Conservation (phyloP, 2,888 invertebrate genomes). For the Julus scandinavius region DNA sequence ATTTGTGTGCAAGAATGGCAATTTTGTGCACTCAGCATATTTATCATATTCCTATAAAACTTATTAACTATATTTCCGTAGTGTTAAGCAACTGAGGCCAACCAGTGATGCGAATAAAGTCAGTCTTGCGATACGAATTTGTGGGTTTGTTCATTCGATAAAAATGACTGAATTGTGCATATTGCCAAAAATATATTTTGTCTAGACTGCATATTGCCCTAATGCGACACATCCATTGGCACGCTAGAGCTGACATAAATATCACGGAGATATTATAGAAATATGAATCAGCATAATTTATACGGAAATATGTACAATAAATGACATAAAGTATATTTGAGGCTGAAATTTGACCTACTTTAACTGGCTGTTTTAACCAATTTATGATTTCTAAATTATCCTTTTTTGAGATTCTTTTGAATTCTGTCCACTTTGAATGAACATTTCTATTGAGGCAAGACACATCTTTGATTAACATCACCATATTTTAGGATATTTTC, state of each 20-base stretch:
- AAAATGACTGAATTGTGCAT: background rate
- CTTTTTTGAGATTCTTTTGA: too few relatives aligned
- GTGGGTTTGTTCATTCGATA: background rate
- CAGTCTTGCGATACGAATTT: background rate
- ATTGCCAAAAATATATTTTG: background rate
- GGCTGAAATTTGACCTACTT: background rate
- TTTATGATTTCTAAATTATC: too few relatives aligned
- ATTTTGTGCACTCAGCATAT: background rate
- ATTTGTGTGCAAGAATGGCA: background rate
- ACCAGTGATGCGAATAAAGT: background rate
- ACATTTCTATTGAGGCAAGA: too few relatives aligned
- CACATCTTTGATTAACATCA: too few relatives aligned
- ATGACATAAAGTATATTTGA: background rate
- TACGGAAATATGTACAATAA: background rate
- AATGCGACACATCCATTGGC: slow-evolving; percentile 2
- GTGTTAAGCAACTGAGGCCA: background rate
- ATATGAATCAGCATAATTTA: slow-evolving; percentile 44
- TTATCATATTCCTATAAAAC: background rate
- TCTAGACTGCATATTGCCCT: background rate
- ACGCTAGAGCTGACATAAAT: background rate
- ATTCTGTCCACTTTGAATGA: too few relatives aligned
- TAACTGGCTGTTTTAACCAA: too few relatives aligned
- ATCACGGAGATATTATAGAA: background rate
- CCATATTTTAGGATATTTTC: too few relatives aligned
- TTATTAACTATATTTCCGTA: background rate